Evolutionary conservation across 2,797 vertebrate genomes (phyloP).

Genomic region (Ciconia nigra): DNA sequence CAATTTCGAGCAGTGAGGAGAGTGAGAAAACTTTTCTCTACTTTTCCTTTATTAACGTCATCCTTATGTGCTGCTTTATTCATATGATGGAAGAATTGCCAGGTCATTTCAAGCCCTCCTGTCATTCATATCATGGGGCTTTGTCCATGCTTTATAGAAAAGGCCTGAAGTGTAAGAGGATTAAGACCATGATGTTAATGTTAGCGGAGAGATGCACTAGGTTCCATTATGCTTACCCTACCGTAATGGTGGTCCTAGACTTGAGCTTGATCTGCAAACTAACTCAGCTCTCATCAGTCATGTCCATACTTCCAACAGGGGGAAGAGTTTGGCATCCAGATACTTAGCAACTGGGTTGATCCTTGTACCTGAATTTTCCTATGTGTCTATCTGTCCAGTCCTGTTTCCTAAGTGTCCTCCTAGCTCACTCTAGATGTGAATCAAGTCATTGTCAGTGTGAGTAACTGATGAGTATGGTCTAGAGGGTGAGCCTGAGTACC

Average conservation of each 20-base stretch:
- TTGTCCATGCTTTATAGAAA: background rate
- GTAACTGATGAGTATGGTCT: background rate
- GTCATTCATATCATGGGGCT: background rate
- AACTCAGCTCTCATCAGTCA: background rate
- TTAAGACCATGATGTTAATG: background rate
- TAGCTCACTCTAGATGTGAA: background rate
- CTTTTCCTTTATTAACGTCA: background rate
- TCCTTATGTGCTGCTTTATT: background rate
- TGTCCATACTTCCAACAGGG: background rate
- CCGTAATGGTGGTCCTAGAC: rapidly evolving
- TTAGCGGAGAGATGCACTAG: background rate
- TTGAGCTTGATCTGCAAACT: background rate
- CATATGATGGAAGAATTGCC: background rate
- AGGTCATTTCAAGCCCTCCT: background rate
- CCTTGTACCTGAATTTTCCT: background rate
- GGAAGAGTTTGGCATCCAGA: background rate
- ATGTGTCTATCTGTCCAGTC: too few species aligned
- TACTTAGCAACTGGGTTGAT: background rate
- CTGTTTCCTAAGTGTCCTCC: too few species aligned
- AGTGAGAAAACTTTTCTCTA: background rate
- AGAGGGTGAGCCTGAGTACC: background rate
- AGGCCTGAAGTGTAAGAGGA: background rate
- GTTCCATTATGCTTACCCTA: background rate
- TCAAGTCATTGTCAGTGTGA: background rate
- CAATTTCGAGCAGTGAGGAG: background rate